Evolutionary conservation across 1,140 invertebrate species (phyloP).

Genomic region (Leptopilina boulardi): DNA sequence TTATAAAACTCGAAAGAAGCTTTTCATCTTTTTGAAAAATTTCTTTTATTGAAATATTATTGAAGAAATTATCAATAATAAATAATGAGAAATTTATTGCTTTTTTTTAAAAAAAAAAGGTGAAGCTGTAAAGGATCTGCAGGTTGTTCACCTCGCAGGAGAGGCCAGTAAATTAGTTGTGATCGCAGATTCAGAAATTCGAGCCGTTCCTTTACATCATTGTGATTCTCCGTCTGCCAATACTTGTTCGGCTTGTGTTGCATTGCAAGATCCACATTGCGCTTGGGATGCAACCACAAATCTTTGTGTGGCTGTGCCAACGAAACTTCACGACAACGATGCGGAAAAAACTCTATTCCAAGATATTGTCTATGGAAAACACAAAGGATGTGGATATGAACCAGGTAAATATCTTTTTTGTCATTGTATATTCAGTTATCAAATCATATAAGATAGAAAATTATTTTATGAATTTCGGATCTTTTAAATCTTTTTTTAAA

Average conservation of each 20-base stretch:
- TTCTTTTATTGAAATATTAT: background rate
- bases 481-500: too few relatives aligned
- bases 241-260: constrained; percentile 89
- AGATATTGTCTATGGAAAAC: constrained; percentile 82
- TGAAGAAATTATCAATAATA: background rate
- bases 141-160: constrained; percentile 72
- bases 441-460: background rate
- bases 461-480: too few relatives aligned
- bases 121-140: constrained; percentile 71
- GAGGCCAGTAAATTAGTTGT: constrained; percentile 88
- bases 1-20: background rate
- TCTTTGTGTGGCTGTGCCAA: constrained; percentile 84
- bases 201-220: constrained; percentile 90
- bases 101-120: constrained; percentile 58
- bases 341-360: constrained; percentile 82
- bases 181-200: constrained; percentile 91
- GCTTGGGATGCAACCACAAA: constrained; percentile 91
- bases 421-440: background rate
- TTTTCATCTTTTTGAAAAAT: background rate
- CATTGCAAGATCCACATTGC: constrained; percentile 97
- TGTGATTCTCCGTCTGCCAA: constrained; percentile 79
- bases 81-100: constrained; percentile 1
- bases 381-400: constrained; percentile 81
- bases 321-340: constrained; percentile 80
- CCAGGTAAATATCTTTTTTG: constrained; percentile 64